Evolutionary conservation across 2,888 invertebrate species (phyloP), one percentile per base, ranked within the genome.

Genomic region (Brassicogethes aeneus): DNA sequence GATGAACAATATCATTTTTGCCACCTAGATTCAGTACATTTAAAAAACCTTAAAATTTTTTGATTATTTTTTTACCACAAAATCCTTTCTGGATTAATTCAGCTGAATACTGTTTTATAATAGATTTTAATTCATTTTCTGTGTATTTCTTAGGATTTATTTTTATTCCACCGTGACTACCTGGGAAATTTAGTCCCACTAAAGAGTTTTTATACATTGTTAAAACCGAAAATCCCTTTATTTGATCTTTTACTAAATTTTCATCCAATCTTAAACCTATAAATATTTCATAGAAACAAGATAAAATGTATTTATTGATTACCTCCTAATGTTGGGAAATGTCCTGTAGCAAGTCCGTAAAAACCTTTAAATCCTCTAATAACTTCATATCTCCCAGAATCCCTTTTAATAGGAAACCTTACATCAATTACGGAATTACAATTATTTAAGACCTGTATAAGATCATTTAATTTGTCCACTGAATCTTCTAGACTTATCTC

Each of bases 351-450:
- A 15, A 57, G 43, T 2, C 64, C 64, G 48, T 68, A 62, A 33
- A 62, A 58, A 1, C 59, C 62, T 36, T 64, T 51, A 45, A 61
- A 66, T 2, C 62, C 65, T 42, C 62, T 52, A 10, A 67, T 45
- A 1, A 66, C 42, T 39, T 63, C 58, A 15, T 52, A 46, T 5
- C 41, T 50, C 2, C 64, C 64, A 43, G 57, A 53, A 10, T 59
- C 55, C 34, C 55, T 45, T 42, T 53, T 50, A 1, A 68, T 34
- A 1, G 65, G 64, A 46, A 63, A 60, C 35, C 61, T 43, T 1
- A 65, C 47, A 42, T 66, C 66, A 15, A 65, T 53, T 29, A 65
- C 40, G n/a, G 57, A 53, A 36, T 60, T 60, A 43, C 64, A 65
- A 16, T 60, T 59, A 34, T 66, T 64, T 23, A 66, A 44, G 23